Conservation (phyloP, 1,140 invertebrate genomes). For the Ptiloglossa arizonensis region DNA sequence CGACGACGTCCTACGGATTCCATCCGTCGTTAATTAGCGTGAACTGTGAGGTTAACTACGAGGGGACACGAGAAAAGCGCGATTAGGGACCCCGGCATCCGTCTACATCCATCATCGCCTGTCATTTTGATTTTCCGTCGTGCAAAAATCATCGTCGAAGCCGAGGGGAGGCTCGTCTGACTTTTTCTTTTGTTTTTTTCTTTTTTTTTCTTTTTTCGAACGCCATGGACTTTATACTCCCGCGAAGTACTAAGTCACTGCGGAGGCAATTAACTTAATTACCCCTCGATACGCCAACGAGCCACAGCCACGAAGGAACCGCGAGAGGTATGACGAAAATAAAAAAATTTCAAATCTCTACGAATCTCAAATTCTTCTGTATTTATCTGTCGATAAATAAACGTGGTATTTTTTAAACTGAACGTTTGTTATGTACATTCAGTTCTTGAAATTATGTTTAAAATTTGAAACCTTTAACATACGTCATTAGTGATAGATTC, state of each 20-base stretch:
- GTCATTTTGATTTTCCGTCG: conserved; percentile 45
- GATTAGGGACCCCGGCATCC: conserved; percentile 48
- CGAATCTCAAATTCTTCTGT: too few species aligned
- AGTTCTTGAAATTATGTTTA: too few species aligned
- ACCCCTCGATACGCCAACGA: conserved; percentile 58
- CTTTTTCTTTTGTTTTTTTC: too few species aligned
- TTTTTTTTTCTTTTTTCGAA: too few species aligned
- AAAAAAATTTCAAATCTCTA: too few species aligned
- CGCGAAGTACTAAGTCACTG: conserved; percentile 55
- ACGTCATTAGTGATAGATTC: too few species aligned
- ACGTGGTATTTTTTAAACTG: too few species aligned
- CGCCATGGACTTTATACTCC: conserved; percentile 29
- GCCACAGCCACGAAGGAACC: conserved; percentile 48
- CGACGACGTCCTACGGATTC: conserved; percentile 12
- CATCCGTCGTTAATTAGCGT: conserved; percentile 38
- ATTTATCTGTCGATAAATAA: too few species aligned
- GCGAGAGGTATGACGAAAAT: conserved; percentile 47
- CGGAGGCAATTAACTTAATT: conserved; percentile 70
- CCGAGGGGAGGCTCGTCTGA: neutral
- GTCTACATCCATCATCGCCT: conserved; percentile 65
- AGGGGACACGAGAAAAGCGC: conserved; percentile 28
- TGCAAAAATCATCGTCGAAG: conserved; percentile 24
- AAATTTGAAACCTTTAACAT: too few species aligned
- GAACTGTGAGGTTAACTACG: neutral
- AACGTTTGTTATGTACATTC: too few species aligned